A percentile compares a stretch with the other conserved stretches of the same genome.
Evolutionary conservation across 2,888 invertebrate genomes (phyloP).

Genomic region (Eupithecia vulgata): DNA sequence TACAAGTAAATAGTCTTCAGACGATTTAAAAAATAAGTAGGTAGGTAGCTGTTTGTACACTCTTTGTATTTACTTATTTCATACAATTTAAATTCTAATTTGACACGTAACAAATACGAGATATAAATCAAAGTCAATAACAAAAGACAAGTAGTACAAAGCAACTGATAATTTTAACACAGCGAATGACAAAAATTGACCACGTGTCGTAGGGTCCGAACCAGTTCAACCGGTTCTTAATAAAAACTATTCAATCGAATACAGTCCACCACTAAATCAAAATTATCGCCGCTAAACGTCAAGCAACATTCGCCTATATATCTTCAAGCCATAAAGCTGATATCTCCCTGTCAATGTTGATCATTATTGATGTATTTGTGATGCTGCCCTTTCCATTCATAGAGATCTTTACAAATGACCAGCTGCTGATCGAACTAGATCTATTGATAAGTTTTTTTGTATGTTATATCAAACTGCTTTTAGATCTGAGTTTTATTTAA

Average conservation of each 20-base stretch:
- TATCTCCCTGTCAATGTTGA: conserved; percentile 14
- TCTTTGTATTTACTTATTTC: not conserved
- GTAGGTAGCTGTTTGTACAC: not conserved
- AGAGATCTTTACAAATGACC: conserved; percentile 40
- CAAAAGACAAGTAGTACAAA: conserved; percentile 56
- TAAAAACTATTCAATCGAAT: conserved; percentile 78
- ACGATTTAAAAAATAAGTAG: not conserved
- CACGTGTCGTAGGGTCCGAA: conserved; percentile 77
- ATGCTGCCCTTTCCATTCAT: conserved; percentile 35
- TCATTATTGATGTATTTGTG: conserved; percentile 37
- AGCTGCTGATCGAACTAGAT: conserved; percentile 48
- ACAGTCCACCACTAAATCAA: conserved; percentile 50
- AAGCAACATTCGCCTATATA: conserved; percentile 24
- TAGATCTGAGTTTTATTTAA: conserved; percentile 3
- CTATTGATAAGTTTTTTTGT: conserved; percentile 44
- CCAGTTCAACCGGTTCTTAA: conserved; percentile 77
- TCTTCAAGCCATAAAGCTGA: not conserved
- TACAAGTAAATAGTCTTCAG: not conserved
- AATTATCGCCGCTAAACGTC: conserved; percentile 23
- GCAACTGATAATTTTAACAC: conserved; percentile 73
- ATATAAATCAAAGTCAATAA: conserved; percentile 29
- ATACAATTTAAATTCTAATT: conserved; percentile 18
- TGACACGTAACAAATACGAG: conserved; percentile 24
- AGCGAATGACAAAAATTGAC: conserved; percentile 75
- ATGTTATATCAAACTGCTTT: conserved; percentile 32